These are phyloP conservation scores for Mesitornis unicolor DNA, from an alignment of 2,113 vertebrate species.

Conservation along the genomic window DNA sequence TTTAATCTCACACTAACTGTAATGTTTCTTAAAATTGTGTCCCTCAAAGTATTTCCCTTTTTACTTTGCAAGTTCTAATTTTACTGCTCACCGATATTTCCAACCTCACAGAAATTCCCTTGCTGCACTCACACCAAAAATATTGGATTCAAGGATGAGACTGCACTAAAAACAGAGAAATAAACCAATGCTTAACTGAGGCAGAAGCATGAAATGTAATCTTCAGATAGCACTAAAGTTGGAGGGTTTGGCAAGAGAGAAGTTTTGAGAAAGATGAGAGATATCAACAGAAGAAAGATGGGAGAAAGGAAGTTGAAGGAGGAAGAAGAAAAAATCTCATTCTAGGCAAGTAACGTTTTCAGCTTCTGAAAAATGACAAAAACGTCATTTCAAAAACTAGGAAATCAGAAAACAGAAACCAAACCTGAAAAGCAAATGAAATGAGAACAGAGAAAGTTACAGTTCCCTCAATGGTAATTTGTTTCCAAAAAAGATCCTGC, in stretches of 20 bases:
- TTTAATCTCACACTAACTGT: neutral
- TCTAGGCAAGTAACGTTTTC: neutral
- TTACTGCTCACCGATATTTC: neutral
- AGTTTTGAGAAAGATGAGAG: neutral
- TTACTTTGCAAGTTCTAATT: neutral
- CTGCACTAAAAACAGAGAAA: neutral
- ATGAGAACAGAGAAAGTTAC: neutral
- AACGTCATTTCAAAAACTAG: neutral
- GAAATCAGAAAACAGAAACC: neutral
- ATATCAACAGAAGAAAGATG: neutral
- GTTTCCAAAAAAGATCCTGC: neutral
- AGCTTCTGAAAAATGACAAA: neutral
- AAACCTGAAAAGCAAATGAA: neutral
- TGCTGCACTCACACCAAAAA: neutral
- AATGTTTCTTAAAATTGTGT: neutral
- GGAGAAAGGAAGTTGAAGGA: neutral
- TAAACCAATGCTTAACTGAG: neutral
- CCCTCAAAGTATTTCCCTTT: neutral
- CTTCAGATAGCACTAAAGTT: neutral
- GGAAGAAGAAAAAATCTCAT: neutral
- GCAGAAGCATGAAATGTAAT: neutral
- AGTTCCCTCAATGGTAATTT: neutral
- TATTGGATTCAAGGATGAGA: neutral
- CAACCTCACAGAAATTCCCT: neutral
- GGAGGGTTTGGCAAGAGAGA: neutral